Base-by-base conservation (phyloP, 2,113 vertebrate genomes). In the Trogon surrucura region DNA sequence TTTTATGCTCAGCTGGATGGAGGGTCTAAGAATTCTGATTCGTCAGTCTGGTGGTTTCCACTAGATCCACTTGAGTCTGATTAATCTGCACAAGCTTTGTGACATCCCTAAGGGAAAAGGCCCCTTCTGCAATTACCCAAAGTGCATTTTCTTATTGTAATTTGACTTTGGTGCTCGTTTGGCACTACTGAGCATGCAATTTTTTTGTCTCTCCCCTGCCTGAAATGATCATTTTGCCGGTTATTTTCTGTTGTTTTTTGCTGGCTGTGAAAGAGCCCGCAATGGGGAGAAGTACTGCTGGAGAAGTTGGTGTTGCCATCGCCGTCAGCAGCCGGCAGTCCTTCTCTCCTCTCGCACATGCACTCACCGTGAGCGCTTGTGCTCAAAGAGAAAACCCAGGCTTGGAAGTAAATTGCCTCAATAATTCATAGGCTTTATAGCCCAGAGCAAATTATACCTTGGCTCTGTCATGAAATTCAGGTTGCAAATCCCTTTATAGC, bases 401-500 rank as follows among this genome's bases (percentile, higher is more conserved):
- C 90, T 78, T 91, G 90, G 83, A 96, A 97, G 66, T 89, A 95
- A 97, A 97, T 95, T 91, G 82, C 58, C 78, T 96, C 80, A 96
- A 96, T 96, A 97, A 96, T 96, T 97, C 91, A 96, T 89, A 64
- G 70, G 83, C 70, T 93, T 97, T 95, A 85, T 94, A 92, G 80
- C 95, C 83, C 73, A 66, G 66, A 89, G 84, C 91, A 96, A 96
- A 95, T 92, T 92, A 96, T 96, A 95, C 86, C 88, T 92, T 85
- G 83, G 86, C 85, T 93, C 83, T 92, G 91, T 73, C 54, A 7
- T 58, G 89, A 87, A 95, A 93, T 91, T 93, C 93, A 81, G 91
- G 88, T 78, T 95, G 91, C 91, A 95, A 90, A 94, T 94, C 93
- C 92, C 93, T 85, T 97, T 93, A 89, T 73, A 87, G 88, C 66